Conservation (phyloP, 2,797 vertebrate species). For the Oreochromis grahami region DNA sequence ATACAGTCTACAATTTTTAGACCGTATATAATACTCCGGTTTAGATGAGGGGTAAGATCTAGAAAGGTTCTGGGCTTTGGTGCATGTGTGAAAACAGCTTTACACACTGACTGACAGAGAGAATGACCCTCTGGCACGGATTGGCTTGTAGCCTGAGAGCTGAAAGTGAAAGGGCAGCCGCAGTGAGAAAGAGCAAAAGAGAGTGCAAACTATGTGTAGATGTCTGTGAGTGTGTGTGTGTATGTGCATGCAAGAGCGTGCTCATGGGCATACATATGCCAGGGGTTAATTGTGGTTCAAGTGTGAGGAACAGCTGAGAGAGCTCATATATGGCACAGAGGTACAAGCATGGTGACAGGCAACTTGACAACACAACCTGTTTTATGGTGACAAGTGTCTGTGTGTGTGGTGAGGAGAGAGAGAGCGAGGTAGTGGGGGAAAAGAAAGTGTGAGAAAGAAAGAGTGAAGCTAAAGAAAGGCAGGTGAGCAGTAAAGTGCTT, state of each 20-base stretch:
- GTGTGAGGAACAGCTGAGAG: slow-evolving; percentile 78
- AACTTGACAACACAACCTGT: slow-evolving; percentile 72
- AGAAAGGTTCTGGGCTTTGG: neutral
- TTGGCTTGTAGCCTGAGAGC: slow-evolving; percentile 64
- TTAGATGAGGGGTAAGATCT: neutral
- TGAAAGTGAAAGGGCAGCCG: slow-evolving; percentile 63
- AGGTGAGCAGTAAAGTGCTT: slow-evolving; percentile 66
- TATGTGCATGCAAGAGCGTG: neutral
- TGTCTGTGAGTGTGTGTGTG: slow-evolving; percentile 17
- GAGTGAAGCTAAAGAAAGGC: slow-evolving; percentile 66
- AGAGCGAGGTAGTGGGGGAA: neutral
- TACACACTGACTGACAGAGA: slow-evolving; percentile 35
- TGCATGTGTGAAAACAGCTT: neutral
- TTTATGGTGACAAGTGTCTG: slow-evolving; percentile 71
- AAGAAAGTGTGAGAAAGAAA: slow-evolving; percentile 53
- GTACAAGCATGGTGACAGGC: slow-evolving; percentile 73
- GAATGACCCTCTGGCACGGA: slow-evolving; percentile 37
- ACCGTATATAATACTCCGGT: neutral
- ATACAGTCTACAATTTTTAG: neutral
- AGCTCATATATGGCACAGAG: slow-evolving; percentile 72
- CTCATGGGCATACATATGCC: slow-evolving; percentile 10
- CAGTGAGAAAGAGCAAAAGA: slow-evolving; percentile 55
- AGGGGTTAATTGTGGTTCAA: slow-evolving; percentile 78
- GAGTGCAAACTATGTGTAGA: slow-evolving; percentile 55
- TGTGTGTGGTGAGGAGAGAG: slow-evolving; percentile 22